Conservation (phyloP, 2,797 vertebrate species). For the Spinus olivaceus region DNA sequence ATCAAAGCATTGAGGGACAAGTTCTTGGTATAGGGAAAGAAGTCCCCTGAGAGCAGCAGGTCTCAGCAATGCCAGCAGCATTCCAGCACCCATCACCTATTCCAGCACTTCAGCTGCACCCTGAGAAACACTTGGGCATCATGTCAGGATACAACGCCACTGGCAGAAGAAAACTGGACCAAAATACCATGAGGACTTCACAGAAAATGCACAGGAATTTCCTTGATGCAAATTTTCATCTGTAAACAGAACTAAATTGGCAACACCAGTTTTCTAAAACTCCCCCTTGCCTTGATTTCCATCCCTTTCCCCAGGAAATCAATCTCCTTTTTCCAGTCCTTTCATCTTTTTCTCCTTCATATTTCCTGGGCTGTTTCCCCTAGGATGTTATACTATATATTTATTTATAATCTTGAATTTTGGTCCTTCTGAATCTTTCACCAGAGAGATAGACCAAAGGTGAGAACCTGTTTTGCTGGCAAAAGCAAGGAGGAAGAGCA, state of each 20-base stretch:
- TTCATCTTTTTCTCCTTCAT: background rate
- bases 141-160: background rate
- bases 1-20: background rate
- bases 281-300: background rate
- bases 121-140: background rate
- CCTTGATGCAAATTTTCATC: background rate
- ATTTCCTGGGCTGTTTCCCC: background rate
- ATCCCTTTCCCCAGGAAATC: background rate
- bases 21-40: fast-evolving
- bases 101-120: background rate
- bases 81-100: background rate
- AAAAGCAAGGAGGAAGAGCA: background rate
- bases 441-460: background rate
- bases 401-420: background rate
- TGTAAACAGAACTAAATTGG: background rate
- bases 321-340: background rate
- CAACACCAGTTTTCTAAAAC: background rate
- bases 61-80: background rate
- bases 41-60: background rate
- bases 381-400: background rate
- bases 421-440: background rate
- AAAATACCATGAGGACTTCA: background rate
- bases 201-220: background rate
- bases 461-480: background rate
- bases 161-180: background rate